phyloP scores from a whole-genome alignment of 2,113 vertebrate genomes.

The Azemiops feae region DNA sequence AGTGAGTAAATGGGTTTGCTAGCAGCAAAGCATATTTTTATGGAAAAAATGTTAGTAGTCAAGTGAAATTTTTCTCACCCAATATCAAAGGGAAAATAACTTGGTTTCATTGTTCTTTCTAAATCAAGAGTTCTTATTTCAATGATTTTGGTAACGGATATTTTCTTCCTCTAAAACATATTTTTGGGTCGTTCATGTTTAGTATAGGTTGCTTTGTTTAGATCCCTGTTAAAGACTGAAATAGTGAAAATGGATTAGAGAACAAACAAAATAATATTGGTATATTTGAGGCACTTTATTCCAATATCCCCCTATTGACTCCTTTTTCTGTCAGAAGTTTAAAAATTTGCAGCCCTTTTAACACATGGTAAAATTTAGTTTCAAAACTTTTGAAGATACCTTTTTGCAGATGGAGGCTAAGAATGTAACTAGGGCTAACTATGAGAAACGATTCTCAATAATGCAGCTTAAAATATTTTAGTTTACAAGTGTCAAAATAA shows the following conservation, averaged over 20 bases:
- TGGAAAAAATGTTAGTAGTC: background rate
- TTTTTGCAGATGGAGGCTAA: background rate
- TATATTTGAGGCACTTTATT: background rate
- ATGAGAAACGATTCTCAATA: background rate
- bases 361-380: background rate
- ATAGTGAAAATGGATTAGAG: background rate
- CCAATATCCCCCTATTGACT: background rate
- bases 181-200: background rate
- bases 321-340: background rate
- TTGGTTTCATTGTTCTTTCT: background rate
- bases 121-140: background rate
- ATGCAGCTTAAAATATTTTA: background rate
- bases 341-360: background rate
- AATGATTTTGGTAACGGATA: background rate
- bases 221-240: background rate
- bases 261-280: background rate
- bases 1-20: background rate
- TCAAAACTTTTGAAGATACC: background rate
- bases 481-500: background rate
- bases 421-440: background rate
- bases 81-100: background rate
- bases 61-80: background rate
- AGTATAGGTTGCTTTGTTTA: background rate
- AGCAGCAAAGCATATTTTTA: background rate
- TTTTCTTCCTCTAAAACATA: background rate